Base-by-base conservation (phyloP, 2,113 vertebrate genomes). In the Baryphthengus martii region DNA sequence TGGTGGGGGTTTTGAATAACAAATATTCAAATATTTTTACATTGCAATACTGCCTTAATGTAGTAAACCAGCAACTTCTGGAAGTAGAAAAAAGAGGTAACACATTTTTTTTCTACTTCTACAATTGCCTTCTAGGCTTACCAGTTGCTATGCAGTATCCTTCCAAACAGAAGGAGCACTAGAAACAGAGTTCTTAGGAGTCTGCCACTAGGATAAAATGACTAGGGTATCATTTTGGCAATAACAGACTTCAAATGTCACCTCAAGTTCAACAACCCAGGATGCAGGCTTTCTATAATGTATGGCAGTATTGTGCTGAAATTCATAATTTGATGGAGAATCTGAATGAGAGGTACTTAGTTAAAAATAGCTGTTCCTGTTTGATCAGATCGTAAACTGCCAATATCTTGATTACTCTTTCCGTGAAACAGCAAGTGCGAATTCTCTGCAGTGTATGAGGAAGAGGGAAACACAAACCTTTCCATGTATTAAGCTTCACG, bases 371-470 rank as follows among this genome's bases (percentile, higher is more conserved):
- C 11, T 87, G 15, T 25, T 72, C 6, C 7, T 52, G 19, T 76
- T 58, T 82, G 16, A 72, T 65, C 26, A 68, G 31, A 40, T 9
- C 47, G 20, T 23, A 76, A 91, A 70, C 39, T 68, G 10, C 2
- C 14, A 59, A 15, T 37, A 42, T 50, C 63, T 88, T 82, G 3
- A 15, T 67, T 53, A 20, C 0, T 20, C 14, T 63, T 70, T 66
- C 20, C 0, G 0, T 45, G 50, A 71, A 74, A 25, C 17, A 29
- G 1, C n/a, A 72, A 39, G 3, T 35, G 10, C 0, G 4, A 74
- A 61, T 49, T 79, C 21, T 82, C 28, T 72, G 29, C 8, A 59
- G 25, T 11, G 4, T 9, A 7, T 0, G 0, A 42, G 21, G 19
- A 78, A 81, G 35, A 77, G 3, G 1, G 5, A 74, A 80, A 61